Percentiles rank a stretch among this genome's conserved stretches.
Evolutionary conservation across 2,888 invertebrate genomes (phyloP).

Genomic region (Endomychus coccineus): DNA sequence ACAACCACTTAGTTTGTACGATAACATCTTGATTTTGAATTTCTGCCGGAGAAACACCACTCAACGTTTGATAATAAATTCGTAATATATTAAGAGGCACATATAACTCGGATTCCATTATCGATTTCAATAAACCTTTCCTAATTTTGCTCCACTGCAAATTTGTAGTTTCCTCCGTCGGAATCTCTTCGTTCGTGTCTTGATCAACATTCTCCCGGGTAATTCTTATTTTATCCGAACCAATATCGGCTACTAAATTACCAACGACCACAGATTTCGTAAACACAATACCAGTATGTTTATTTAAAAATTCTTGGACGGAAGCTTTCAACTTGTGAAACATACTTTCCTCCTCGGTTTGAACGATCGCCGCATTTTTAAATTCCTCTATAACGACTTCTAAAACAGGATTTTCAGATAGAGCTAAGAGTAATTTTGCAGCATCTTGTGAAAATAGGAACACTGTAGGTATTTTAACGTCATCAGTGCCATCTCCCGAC

Average conservation of each 20-base stretch:
- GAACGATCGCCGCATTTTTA: conserved; percentile 24
- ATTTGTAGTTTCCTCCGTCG: conserved; percentile 26
- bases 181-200: conserved; percentile 19
- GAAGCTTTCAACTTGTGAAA: conserved; percentile 43
- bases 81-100: conserved; percentile 38
- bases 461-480: conserved; percentile 83
- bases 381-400: conserved; percentile 50
- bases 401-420: conserved; percentile 50
- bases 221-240: conserved; percentile 36
- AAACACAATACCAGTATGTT: conserved; percentile 40
- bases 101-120: conserved; percentile 36
- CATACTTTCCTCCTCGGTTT: conserved; percentile 44
- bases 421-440: conserved; percentile 53
- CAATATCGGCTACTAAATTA: conserved; percentile 38
- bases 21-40: conserved; percentile 30
- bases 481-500: conserved; percentile 87
- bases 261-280: conserved; percentile 36
- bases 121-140: conserved; percentile 35
- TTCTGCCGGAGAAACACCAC: conserved; percentile 31
- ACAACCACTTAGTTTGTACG: conserved; percentile 39
- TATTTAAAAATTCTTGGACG: conserved; percentile 43
- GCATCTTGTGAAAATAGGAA: conserved; percentile 81
- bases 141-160: conserved; percentile 39
- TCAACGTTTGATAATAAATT: conserved; percentile 40
- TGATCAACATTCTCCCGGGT: conserved; percentile 26